phyloP scores from a whole-genome alignment of 2,797 vertebrate genomes.

The Mormyrus proboscirostris region DNA sequence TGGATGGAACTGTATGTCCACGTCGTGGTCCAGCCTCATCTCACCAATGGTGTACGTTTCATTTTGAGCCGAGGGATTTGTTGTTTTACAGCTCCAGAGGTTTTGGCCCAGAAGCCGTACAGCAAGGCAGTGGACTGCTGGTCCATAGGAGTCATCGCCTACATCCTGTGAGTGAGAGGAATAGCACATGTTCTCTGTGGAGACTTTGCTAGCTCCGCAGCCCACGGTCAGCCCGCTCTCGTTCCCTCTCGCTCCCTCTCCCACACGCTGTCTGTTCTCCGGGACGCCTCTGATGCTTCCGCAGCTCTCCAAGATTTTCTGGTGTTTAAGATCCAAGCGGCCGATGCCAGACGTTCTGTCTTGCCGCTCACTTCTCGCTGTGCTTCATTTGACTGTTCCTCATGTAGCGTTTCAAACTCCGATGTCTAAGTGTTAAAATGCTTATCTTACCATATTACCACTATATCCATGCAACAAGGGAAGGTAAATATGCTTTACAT shows the following conservation, averaged over 20 bases:
- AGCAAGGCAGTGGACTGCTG: slow-evolving; percentile 98
- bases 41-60: neutral
- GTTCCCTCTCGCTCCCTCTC: neutral
- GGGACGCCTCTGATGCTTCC: neutral
- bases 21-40: neutral
- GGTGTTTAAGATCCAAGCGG: neutral
- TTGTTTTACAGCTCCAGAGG: slow-evolving; percentile 76
- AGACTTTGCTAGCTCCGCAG: neutral
- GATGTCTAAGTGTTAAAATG: neutral
- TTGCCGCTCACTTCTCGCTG: neutral
- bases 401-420: neutral
- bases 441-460: neutral
- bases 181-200: neutral
- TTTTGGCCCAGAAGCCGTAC: slow-evolving; percentile 95
- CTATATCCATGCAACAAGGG: neutral
- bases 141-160: slow-evolving; percentile 95
- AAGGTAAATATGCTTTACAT: neutral
- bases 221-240: neutral
- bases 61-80: neutral
- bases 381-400: neutral
- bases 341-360: neutral
- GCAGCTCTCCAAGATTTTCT: neutral
- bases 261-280: neutral
- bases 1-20: neutral
- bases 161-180: slow-evolving; percentile 77